Conservation (phyloP, 2,888 invertebrate species). For the Eupithecia tripunctaria region DNA sequence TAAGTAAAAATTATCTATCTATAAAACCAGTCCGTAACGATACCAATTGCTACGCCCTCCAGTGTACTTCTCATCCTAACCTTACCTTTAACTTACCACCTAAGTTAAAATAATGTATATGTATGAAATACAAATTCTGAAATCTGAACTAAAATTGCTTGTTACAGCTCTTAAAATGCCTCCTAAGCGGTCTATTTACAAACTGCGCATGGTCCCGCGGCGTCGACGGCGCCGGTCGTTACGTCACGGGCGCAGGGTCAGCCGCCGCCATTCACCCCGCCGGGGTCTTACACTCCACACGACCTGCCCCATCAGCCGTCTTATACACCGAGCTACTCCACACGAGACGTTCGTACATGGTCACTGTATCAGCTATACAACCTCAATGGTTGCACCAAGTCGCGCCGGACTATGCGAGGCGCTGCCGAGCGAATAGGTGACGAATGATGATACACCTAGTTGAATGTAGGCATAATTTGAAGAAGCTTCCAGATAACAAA, state of each 20-base stretch:
- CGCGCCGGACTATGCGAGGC: conserved; percentile 70
- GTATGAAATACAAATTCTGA: too few species aligned
- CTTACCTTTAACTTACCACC: too few species aligned
- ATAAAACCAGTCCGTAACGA: too few species aligned
- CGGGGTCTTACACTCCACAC: conserved; percentile 85
- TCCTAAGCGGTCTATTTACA: conserved; percentile 92
- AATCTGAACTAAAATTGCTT: neutral
- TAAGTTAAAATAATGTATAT: too few species aligned
- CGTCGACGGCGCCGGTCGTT: conserved; percentile 84
- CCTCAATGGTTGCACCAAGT: conserved; percentile 89
- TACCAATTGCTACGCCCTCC: too few species aligned
- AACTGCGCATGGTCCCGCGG: conserved; percentile 92
- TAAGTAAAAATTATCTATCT: too few species aligned
- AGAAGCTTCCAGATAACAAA: conserved; percentile 7
- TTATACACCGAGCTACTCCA: conserved; percentile 95
- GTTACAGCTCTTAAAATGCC: conserved; percentile 87
- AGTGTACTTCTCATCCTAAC: too few species aligned
- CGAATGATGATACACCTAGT: conserved; percentile 36
- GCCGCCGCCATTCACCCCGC: conserved; percentile 93
- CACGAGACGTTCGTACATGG: conserved; percentile 92
- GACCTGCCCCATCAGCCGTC: conserved; percentile 88
- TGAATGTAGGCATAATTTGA: conserved; percentile 25
- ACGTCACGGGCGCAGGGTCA: conserved; percentile 70
- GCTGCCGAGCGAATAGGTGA: conserved; percentile 70
- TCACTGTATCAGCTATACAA: conserved; percentile 90